Conservation (phyloP, 2,113 vertebrate genomes). For the Phodopus roborovskii region DNA sequence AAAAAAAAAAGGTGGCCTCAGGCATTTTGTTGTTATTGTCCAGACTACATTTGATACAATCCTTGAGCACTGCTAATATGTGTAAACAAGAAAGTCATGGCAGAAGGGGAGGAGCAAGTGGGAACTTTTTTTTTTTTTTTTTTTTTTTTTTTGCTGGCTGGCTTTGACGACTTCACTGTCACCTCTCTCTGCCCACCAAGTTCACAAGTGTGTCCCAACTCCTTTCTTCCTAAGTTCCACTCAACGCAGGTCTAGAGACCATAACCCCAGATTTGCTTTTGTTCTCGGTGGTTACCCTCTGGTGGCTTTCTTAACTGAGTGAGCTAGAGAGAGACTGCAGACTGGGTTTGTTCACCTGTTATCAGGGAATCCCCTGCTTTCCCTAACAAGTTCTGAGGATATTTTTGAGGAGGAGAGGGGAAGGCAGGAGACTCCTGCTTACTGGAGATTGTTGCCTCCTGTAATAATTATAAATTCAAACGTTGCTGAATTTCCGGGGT, state of each 20-base stretch:
- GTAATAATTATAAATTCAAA: background rate
- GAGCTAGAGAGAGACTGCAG: background rate
- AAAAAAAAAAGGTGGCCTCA: slow-evolving; percentile 50
- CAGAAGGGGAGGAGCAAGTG: background rate
- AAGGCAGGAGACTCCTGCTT: background rate
- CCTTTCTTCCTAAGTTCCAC: background rate
- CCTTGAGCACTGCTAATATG: slow-evolving; percentile 21
- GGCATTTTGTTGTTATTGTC: slow-evolving; percentile 63
- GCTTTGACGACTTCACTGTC: background rate
- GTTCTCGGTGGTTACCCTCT: slow-evolving; percentile 22
- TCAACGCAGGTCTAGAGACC: background rate
- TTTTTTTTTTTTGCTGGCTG: no score
- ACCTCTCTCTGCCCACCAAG: background rate
- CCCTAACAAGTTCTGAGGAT: background rate
- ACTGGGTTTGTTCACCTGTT: slow-evolving; percentile 24
- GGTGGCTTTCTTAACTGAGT: background rate
- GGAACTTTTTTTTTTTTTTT: no score
- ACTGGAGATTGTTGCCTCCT: background rate
- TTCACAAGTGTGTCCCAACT: background rate
- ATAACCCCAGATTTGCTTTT: slow-evolving; percentile 3
- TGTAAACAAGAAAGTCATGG: slow-evolving; percentile 57
- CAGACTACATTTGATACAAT: slow-evolving; percentile 15
- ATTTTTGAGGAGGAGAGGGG: background rate
- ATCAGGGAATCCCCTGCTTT: slow-evolving; percentile 25
- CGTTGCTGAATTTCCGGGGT: background rate